A percentile compares a stretch with the other conserved stretches of the same genome.
These are phyloP conservation scores for Cyphomyrus plagiostoma DNA, from an alignment of 2,113 vertebrate genomes.

Conservation along the genomic window DNA sequence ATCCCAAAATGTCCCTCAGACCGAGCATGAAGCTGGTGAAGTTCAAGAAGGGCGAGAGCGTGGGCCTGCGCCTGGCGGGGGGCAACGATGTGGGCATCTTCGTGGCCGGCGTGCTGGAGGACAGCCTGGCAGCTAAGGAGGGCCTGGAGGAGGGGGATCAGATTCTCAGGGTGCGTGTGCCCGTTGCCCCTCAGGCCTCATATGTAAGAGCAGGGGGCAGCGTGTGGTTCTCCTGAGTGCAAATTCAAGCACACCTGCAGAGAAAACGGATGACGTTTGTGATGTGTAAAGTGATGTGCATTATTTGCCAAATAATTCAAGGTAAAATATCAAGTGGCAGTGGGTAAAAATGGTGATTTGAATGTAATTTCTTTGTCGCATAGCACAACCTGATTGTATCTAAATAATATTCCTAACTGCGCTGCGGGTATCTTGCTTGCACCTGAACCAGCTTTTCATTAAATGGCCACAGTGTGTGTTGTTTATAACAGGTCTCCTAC, in stretches of 20 bases:
- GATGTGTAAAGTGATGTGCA: not conserved
- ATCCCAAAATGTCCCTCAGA: conserved; percentile 50
- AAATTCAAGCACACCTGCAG: not conserved
- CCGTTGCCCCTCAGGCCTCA: not conserved
- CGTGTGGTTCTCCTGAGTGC: not conserved
- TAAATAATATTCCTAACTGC: not conserved
- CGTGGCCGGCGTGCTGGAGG: conserved; percentile 94
- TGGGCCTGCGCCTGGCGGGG: conserved; percentile 91
- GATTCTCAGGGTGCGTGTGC: conserved; percentile 85
- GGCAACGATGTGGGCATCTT: conserved; percentile 98
- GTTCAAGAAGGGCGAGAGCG: conserved; percentile 96
- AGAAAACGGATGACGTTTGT: not conserved
- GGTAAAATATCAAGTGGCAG: not conserved
- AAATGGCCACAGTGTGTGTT: not conserved
- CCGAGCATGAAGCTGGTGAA: conserved; percentile 99
- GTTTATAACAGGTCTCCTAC: not conserved
- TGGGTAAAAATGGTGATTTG: not conserved
- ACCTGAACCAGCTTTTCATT: not conserved
- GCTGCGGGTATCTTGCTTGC: not conserved
- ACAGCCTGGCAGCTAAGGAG: conserved; percentile 95
- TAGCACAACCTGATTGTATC: not conserved
- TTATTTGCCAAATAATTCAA: not conserved
- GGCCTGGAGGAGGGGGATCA: conserved; percentile 97
- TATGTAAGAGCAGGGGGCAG: not conserved
- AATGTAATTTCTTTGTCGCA: not conserved